A percentile compares a stretch with the other conserved stretches of the same genome.
Conservation (phyloP, 2,888 invertebrate species). For the Lymantria monacha region DNA sequence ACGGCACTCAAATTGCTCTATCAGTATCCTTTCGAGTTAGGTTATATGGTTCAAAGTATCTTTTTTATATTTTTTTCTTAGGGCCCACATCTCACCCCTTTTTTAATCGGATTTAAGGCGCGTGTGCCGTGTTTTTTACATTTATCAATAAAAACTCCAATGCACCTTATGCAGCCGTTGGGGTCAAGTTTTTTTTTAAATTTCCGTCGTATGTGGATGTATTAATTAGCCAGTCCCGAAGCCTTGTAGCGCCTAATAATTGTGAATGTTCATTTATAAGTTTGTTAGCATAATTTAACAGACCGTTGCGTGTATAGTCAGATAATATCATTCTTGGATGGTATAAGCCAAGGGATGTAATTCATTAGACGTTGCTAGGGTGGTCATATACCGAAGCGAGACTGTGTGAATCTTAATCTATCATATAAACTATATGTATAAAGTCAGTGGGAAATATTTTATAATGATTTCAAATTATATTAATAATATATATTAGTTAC, state of each 20-base stretch:
- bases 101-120: conserved; percentile 78
- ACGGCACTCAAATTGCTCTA: conserved; percentile 76
- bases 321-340: conserved; percentile 44
- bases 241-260: conserved; percentile 45
- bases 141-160: conserved; percentile 62
- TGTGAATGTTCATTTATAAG: conserved; percentile 62
- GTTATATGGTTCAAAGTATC: conserved; percentile 67
- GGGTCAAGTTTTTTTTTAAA: conserved; percentile 64
- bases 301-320: conserved; percentile 41
- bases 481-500: too few relatives aligned
- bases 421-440: conserved; percentile 14
- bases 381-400: conserved; percentile 34
- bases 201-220: conserved; percentile 71
- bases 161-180: conserved; percentile 77
- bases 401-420: conserved; percentile 27
- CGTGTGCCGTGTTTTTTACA: conserved; percentile 70
- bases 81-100: conserved; percentile 73
- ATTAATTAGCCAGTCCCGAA: conserved; percentile 66
- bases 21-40: conserved; percentile 72
- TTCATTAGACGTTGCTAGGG: conserved; percentile 35
- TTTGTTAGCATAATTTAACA: conserved; percentile 66
- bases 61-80: conserved; percentile 32
- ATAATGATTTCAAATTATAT: neutral
- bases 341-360: conserved; percentile 33
- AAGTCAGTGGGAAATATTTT: conserved; percentile 8